phyloP scores from a whole-genome alignment of 2,888 invertebrate genomes.

The Cristatella mucedo region DNA sequence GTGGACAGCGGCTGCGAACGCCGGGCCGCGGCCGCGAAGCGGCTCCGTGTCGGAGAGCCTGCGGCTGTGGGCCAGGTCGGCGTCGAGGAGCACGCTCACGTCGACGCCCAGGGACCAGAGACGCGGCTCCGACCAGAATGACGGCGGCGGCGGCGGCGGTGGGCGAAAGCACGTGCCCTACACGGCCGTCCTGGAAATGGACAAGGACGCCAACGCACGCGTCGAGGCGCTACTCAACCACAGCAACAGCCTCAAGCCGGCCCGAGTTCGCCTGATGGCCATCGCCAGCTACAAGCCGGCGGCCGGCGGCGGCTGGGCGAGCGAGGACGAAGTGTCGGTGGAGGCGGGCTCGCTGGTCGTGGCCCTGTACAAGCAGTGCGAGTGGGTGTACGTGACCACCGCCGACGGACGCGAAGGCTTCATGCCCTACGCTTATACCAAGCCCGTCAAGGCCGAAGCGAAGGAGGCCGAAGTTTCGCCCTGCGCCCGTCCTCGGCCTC shows the following conservation, averaged over 20 bases:
- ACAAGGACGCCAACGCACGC: background rate
- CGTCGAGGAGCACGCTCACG: too few relatives aligned
- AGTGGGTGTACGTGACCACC: constrained; percentile 4
- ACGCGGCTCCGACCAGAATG: too few relatives aligned
- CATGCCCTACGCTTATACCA: constrained; percentile 6
- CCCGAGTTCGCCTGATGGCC: constrained; percentile 2
- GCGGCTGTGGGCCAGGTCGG: too few relatives aligned
- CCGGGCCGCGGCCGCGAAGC: too few relatives aligned
- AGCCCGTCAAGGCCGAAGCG: constrained; percentile 1
- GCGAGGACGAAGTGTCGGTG: constrained; percentile 2
- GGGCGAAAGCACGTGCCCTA: too few relatives aligned
- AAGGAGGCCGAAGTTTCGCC: too few relatives aligned
- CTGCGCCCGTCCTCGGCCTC: too few relatives aligned
- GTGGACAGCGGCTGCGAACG: too few relatives aligned
- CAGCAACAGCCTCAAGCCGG: constrained; percentile 4
- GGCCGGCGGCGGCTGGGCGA: background rate
- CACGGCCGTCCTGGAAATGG: constrained; percentile 7
- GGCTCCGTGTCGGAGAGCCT: too few relatives aligned
- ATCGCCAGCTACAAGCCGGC: constrained; percentile 2
- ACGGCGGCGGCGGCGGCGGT: too few relatives aligned
- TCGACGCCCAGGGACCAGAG: too few relatives aligned
- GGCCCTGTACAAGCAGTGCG: constrained; percentile 5
- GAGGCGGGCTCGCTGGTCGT: constrained; percentile 1
- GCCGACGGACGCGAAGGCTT: background rate
- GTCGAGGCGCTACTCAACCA: background rate